A percentile compares a stretch with the other conserved stretches of the same genome.
phyloP scores from a whole-genome alignment of 1,140 invertebrate genomes.

The Drosophila leontia region DNA sequence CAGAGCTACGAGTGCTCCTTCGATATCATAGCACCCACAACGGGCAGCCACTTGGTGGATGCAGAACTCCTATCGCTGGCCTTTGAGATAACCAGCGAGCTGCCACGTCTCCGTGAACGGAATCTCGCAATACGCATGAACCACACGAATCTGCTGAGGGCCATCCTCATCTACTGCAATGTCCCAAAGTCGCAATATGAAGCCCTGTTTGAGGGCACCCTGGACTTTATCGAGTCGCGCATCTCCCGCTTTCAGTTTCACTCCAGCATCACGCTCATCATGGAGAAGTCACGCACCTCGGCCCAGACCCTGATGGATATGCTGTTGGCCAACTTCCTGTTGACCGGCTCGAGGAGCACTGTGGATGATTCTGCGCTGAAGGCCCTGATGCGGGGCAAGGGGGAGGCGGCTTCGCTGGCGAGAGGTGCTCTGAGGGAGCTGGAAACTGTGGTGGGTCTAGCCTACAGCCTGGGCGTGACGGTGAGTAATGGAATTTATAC shows the following conservation, averaged over 20 bases:
- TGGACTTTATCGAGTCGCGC: conserved; percentile 86
- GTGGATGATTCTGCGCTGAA: conserved; percentile 88
- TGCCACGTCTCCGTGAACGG: conserved; percentile 88
- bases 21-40: conserved; percentile 93
- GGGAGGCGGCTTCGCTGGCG: conserved; percentile 88
- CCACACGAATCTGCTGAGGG: conserved; percentile 92
- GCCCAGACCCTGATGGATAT: conserved; percentile 89
- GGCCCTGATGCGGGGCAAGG: conserved; percentile 87
- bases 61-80: conserved; percentile 93
- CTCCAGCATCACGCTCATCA: conserved; percentile 89
- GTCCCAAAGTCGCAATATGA: conserved; percentile 90
- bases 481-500: conserved; percentile 84
- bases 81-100: conserved; percentile 91
- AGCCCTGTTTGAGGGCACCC: conserved; percentile 71
- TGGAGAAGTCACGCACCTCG: conserved; percentile 89
- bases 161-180: conserved; percentile 92
- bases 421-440: conserved; percentile 90
- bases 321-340: conserved; percentile 89
- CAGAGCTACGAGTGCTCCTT: conserved; percentile 96
- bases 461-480: conserved; percentile 90
- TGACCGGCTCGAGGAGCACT: conserved; percentile 84
- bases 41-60: conserved; percentile 91
- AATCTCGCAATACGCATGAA: conserved; percentile 92
- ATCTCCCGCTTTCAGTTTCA: conserved; percentile 89
- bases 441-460: conserved; percentile 89